These are phyloP conservation scores for Mobula birostris DNA, from an alignment of 2,113 vertebrate genomes.

Conservation along the genomic window DNA sequence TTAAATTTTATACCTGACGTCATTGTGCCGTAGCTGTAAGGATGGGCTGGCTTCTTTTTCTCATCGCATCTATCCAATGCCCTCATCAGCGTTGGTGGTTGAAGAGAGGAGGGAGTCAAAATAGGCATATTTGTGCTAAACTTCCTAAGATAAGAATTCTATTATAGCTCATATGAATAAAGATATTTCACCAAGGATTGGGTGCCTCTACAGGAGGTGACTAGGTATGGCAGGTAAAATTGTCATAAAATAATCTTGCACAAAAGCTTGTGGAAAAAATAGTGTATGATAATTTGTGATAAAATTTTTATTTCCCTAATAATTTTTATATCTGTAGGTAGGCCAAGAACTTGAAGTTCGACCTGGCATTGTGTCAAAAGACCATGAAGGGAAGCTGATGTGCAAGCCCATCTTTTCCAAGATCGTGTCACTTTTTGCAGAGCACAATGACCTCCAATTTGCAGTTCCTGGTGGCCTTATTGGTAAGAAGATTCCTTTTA, in stretches of 20 bases:
- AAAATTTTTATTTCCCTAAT: neutral
- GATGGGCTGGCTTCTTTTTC: neutral
- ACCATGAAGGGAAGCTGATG: conserved; percentile 97
- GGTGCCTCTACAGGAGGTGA: neutral
- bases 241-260: neutral
- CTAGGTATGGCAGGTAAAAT: neutral
- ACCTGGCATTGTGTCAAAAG: conserved; percentile 96
- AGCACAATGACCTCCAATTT: conserved; percentile 95
- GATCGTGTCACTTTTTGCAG: conserved; percentile 94
- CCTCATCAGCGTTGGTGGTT: too few species aligned
- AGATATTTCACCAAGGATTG: neutral
- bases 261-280: neutral
- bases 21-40: neutral
- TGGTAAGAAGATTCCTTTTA: conserved; percentile 55
- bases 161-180: neutral
- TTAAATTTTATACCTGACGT: neutral
- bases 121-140: neutral
- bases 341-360: conserved; percentile 95
- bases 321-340: conserved; percentile 59
- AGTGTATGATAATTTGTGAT: neutral
- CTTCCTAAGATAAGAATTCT: neutral
- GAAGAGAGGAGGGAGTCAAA: too few species aligned
- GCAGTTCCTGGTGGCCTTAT: conserved; percentile 94
- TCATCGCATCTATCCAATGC: neutral
- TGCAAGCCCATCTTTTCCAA: conserved; percentile 99